phyloP scores from a whole-genome alignment of 1,140 invertebrate species.

The Metaphire vulgaris region DNA sequence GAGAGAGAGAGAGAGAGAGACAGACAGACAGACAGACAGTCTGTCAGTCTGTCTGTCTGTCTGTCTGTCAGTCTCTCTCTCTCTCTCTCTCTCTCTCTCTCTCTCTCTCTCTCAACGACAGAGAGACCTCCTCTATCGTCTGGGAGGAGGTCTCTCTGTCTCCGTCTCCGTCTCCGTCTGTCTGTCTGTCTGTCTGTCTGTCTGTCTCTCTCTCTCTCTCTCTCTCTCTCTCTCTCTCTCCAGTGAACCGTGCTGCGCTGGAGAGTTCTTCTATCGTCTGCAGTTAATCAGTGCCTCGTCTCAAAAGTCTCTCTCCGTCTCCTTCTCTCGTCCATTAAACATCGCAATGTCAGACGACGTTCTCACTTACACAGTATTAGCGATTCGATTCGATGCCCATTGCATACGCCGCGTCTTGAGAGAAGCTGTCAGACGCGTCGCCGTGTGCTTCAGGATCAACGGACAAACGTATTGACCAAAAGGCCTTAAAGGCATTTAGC shows the following conservation, averaged over 20 bases:
- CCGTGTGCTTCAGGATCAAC: no score
- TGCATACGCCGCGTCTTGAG: no score
- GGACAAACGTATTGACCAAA: no score
- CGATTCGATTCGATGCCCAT: neutral
- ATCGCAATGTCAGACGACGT: neutral
- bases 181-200: neutral
- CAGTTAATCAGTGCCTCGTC: neutral
- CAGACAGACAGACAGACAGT: no score
- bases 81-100: neutral
- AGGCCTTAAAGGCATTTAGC: no score
- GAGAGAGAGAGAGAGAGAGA: no score
- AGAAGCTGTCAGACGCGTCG: no score
- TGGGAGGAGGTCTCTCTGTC: neutral
- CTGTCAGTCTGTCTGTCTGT: neutral
- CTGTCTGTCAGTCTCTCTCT: neutral
- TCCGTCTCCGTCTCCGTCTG: neutral
- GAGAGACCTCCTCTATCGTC: neutral
- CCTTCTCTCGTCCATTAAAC: neutral
- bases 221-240: slow-evolving; percentile 1
- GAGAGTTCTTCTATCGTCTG: neutral
- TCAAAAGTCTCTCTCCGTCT: neutral
- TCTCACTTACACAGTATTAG: neutral
- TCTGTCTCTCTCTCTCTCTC: slow-evolving; percentile 1
- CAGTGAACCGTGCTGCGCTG: neutral
- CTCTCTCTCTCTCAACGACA: neutral